Evolutionary conservation across 2,797 vertebrate species (phyloP).

Genomic region (Erethizon dorsatum): DNA sequence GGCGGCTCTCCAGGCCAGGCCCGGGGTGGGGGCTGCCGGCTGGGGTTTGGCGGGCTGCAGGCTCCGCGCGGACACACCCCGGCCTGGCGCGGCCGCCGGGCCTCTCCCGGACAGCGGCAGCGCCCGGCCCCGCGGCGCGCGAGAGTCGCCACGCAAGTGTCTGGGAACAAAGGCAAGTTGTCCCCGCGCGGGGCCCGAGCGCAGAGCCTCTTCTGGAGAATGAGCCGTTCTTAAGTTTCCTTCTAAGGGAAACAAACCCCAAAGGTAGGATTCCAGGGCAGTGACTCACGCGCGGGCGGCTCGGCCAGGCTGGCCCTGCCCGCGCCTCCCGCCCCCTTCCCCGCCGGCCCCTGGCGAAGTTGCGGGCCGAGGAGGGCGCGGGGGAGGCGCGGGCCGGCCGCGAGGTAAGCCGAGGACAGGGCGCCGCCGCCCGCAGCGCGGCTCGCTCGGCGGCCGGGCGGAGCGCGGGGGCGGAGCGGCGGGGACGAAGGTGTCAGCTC

Average conservation of each 20-base stretch:
- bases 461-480: conserved; percentile 79
- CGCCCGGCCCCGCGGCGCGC: conserved; percentile 57
- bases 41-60: not conserved
- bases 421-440: conserved; percentile 77
- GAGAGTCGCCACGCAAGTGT: conserved; percentile 88
- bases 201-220: conserved; percentile 85
- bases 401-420: conserved; percentile 85
- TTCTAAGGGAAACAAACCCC: conserved; percentile 94
- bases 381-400: conserved; percentile 78
- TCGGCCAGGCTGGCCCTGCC: conserved; percentile 60
- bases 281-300: conserved; percentile 90
- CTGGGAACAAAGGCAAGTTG: conserved; percentile 90
- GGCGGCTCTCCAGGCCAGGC: not conserved
- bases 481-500: conserved; percentile 79
- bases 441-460: conserved; percentile 53
- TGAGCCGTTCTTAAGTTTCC: conserved; percentile 92
- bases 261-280: conserved; percentile 96
- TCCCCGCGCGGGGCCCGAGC: conserved; percentile 83
- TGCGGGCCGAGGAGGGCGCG: conserved; percentile 74
- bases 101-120: conserved; percentile 76
- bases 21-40: not conserved
- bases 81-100: conserved; percentile 61
- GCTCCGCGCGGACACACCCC: not conserved
- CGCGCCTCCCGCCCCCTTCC: not conserved
- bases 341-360: conserved; percentile 72